Base-by-base conservation (phyloP, 2,113 vertebrate genomes). In the Scalopus aquaticus region DNA sequence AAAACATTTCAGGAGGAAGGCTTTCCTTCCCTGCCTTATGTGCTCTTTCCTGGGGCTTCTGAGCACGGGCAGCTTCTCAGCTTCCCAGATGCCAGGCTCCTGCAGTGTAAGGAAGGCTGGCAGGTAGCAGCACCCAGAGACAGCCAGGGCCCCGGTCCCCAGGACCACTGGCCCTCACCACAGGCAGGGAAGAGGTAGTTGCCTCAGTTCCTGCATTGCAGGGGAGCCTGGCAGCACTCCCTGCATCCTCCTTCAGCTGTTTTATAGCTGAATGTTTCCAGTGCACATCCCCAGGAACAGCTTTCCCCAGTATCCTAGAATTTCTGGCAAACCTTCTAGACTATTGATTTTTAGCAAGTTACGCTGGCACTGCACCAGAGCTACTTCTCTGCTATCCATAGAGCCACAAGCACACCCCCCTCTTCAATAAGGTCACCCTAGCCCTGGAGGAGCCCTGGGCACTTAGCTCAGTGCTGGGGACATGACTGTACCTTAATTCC, bases 121-220 rank as follows among this genome's bases (percentile, higher is more conserved):
- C 20, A 0, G 5, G 39, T 17, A 6, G 4, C 7, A 7, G 26
- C 24, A 42, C 11, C 37, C 60, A 9, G n/a, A 7, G 17, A 26
- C 10, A 20, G 6, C 60, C 8, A 10, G 32, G 24, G 39, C 20
- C 35, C 58, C 6, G n/a, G 7, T 13, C 44, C 37, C 78, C 20
- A 35, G 54, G 20, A 46, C 15, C 6, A 22, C 30, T 24, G 19
- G 19, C 35, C 0, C 17, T 35, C 13, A 22, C 69, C 13, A 9
- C 30, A 24, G 1, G 4, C 4, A 42, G n/a, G 20, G n/a, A 22
- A 44, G 19, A 44, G 20, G 13, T 9, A 16, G 19, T 10, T 62
- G 28, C 20, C 37, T 19, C 2, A 12, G 42, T 39, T 58, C 64
- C 73, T n/a, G 24, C 17, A 0, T 22, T 19, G 13, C 35, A 49